Evolutionary conservation across 2,797 vertebrate species (phyloP).

Genomic region (Periophthalmus magnuspinnatus): DNA sequence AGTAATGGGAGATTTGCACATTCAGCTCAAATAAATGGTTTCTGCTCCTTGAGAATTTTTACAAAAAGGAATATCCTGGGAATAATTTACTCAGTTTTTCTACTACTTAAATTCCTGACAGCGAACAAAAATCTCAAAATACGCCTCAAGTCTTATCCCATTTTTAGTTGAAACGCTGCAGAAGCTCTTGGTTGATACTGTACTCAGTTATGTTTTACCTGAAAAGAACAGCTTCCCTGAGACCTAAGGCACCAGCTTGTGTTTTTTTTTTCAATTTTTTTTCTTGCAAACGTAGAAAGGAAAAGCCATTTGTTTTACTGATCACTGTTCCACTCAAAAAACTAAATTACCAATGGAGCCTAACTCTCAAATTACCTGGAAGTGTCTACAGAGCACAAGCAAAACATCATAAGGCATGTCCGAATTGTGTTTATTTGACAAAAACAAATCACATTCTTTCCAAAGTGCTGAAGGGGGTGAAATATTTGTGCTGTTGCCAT

Average conservation of each 20-base stretch:
- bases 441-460: too few species aligned
- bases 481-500: too few species aligned
- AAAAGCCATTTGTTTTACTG: slow-evolving; percentile 50
- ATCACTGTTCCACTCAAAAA: too few species aligned
- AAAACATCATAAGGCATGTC: too few species aligned
- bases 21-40: not conserved
- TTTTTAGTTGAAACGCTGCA: slow-evolving; percentile 19
- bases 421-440: too few species aligned
- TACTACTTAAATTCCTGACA: not conserved
- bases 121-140: slow-evolving; percentile 11
- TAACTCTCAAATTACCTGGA: too few species aligned
- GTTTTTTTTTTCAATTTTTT: slow-evolving; percentile 26
- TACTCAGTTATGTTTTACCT: slow-evolving; percentile 28
- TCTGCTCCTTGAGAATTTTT: not conserved
- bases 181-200: slow-evolving; percentile 29
- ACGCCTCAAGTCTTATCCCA: slow-evolving; percentile 17
- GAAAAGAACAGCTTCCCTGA: slow-evolving; percentile 35
- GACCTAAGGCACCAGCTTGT: slow-evolving; percentile 26
- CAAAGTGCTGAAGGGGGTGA: too few species aligned
- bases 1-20: not conserved
- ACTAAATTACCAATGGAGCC: too few species aligned
- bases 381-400: too few species aligned
- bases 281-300: slow-evolving; percentile 41
- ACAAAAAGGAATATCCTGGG: not conserved
- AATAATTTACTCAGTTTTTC: not conserved